A percentile compares a stretch with the other conserved stretches of the same genome.
phyloP scores from a whole-genome alignment of 2,888 invertebrate genomes.

The Hetaerina titia region DNA sequence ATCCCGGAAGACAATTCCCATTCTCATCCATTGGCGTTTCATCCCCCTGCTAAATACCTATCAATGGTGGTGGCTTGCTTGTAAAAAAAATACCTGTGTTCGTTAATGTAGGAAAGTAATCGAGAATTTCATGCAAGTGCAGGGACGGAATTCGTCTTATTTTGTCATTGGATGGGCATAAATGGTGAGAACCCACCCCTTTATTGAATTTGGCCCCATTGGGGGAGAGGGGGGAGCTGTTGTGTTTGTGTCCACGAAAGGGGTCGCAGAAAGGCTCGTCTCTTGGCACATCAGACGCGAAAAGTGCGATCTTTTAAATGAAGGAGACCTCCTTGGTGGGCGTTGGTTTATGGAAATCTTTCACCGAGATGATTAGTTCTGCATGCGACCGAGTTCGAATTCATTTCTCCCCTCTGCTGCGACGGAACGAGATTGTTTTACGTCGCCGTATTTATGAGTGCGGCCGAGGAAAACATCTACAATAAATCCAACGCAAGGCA shows the following conservation, averaged over 20 bases:
- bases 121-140: too few species aligned
- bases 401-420: not conserved
- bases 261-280: not conserved
- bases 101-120: too few species aligned
- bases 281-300: not conserved
- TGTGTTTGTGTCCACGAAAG: too few species aligned
- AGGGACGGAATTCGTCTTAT: too few species aligned
- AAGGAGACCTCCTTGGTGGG: not conserved
- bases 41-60: too few species aligned
- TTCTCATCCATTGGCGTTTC: too few species aligned
- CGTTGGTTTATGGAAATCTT: constrained; percentile 11
- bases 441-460: not conserved
- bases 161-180: too few species aligned
- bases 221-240: not conserved
- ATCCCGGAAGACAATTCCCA: too few species aligned
- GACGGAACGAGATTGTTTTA: not conserved
- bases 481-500: not conserved
- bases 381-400: not conserved
- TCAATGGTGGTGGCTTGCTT: too few species aligned
- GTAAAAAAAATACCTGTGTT: too few species aligned
- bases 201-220: not conserved
- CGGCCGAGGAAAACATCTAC: not conserved
- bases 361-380: constrained; percentile 20
- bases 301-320: not conserved
- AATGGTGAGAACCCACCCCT: not conserved